phyloP scores from a whole-genome alignment of 2,888 invertebrate species.

The Adineta ricciae region DNA sequence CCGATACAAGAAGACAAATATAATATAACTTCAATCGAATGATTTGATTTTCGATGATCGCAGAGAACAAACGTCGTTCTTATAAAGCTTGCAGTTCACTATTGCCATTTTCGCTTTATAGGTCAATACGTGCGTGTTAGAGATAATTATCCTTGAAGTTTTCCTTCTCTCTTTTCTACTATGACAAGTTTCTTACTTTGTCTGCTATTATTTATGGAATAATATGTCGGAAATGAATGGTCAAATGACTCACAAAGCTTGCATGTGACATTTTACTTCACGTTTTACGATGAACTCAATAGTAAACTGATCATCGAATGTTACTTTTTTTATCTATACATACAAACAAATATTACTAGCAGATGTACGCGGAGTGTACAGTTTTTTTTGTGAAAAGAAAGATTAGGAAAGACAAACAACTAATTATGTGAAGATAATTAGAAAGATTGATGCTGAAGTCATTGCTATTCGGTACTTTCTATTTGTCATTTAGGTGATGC shows the following conservation, averaged over 20 bases:
- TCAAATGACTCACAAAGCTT: no score
- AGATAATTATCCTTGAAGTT: background rate
- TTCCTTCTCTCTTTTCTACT: background rate
- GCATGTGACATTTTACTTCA: no score
- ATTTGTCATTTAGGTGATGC: constrained; percentile 42
- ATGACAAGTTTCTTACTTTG: background rate
- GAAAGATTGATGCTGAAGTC: no score
- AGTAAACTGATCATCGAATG: background rate
- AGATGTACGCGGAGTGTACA: background rate
- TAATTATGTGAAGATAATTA: background rate
- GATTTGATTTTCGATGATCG: background rate
- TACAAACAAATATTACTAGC: background rate
- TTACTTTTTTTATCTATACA: background rate
- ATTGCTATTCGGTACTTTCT: no score
- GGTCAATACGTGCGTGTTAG: background rate
- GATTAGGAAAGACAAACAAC: background rate
- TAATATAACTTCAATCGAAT: background rate
- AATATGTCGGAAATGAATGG: background rate
- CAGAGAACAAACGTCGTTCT: background rate
- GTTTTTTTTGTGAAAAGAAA: background rate
- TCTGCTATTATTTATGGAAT: background rate
- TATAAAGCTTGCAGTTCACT: background rate
- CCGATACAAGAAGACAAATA: no score
- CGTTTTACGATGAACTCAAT: no score
- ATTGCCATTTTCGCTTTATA: background rate